A percentile compares a stretch with the other conserved stretches of the same genome.
These are phyloP conservation scores for Pristionchus mayeri DNA, from an alignment of 2,888 invertebrate genomes.

Conservation along the genomic window DNA sequence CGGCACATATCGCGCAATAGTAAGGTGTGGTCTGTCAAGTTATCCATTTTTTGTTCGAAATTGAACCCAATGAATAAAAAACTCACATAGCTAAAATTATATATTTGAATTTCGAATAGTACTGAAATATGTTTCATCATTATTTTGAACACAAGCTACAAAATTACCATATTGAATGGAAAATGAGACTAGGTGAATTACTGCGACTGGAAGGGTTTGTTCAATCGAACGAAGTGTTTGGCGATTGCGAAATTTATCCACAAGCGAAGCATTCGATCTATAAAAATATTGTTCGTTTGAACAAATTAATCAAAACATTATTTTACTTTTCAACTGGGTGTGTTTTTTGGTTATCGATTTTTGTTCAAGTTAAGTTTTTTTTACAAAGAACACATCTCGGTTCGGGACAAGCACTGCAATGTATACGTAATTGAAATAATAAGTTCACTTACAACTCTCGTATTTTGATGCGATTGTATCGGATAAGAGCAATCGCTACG, in stretches of 20 bases:
- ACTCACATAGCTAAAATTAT: too few relatives aligned
- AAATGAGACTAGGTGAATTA: neutral
- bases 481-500: neutral
- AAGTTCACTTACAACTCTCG: neutral
- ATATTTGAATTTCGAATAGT: neutral
- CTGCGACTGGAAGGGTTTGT: neutral
- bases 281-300: neutral
- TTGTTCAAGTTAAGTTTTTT: neutral
- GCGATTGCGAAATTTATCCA: conserved; percentile 5
- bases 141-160: neutral
- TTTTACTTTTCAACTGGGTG: too few relatives aligned
- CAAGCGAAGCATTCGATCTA: neutral
- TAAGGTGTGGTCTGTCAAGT: neutral
- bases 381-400: too few relatives aligned
- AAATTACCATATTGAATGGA: neutral
- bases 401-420: too few relatives aligned
- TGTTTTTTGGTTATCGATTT: too few relatives aligned
- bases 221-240: neutral
- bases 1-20: neutral
- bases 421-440: neutral
- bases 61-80: too few relatives aligned
- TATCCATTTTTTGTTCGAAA: too few relatives aligned
- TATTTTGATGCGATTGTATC: neutral
- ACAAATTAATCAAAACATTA: too few relatives aligned
- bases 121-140: neutral